Percentiles rank a stretch among this genome's conserved stretches.
Evolutionary conservation across 1,140 invertebrate genomes (phyloP).

Genomic region (Holcopasites calliopsidis): DNA sequence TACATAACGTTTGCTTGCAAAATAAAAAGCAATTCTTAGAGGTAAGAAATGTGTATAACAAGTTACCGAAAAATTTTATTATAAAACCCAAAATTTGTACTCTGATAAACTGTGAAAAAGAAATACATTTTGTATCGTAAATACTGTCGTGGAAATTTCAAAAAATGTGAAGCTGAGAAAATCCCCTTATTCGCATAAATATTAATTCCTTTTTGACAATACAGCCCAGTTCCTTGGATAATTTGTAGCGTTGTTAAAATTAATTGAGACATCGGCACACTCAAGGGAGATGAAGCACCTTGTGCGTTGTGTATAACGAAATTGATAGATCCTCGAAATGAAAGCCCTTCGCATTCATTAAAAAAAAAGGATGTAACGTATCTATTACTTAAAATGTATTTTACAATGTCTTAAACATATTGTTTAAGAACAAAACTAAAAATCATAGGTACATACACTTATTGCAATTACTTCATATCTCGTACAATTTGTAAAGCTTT

Average conservation of each 20-base stretch:
- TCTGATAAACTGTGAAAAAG: background rate
- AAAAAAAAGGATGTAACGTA: slow-evolving; percentile 1
- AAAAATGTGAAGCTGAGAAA: no score
- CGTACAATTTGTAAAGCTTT: no score
- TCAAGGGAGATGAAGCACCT: no score
- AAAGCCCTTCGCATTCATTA: background rate
- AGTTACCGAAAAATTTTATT: no score
- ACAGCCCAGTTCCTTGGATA: no score
- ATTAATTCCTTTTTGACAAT: background rate
- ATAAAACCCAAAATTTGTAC: no score
- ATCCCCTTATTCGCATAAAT: no score
- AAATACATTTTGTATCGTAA: no score
- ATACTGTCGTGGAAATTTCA: no score
- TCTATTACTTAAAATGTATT: slow-evolving; percentile 2
- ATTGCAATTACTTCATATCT: slow-evolving; percentile 28
- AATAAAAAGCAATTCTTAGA: background rate
- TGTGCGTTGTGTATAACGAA: background rate
- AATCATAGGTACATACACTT: slow-evolving; percentile 15
- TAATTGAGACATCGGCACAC: no score
- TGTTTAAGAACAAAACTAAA: slow-evolving; percentile 10
- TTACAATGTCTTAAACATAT: background rate
- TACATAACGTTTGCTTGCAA: background rate
- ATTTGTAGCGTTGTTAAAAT: no score
- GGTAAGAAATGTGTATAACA: slow-evolving; percentile 19
- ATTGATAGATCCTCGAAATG: slow-evolving; percentile 19